Evolutionary conservation across 1,140 invertebrate genomes (phyloP).

Genomic region (Rhynchophorus ferrugineus): DNA sequence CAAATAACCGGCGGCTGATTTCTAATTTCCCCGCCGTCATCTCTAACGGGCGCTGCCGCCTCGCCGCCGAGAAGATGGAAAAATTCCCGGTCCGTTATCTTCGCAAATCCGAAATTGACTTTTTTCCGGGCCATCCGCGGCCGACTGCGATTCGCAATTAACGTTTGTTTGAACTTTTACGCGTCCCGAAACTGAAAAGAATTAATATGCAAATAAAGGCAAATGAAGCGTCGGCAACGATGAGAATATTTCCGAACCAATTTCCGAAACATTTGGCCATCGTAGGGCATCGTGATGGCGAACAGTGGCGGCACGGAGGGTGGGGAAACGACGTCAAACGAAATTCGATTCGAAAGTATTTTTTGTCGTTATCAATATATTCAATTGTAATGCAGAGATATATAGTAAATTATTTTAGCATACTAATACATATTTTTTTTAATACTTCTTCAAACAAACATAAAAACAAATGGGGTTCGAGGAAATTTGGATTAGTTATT

Average conservation of each 20-base stretch:
- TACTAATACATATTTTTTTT: too few relatives aligned
- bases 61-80: neutral
- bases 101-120: constrained; percentile 17
- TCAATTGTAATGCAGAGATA: too few relatives aligned
- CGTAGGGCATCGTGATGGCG: constrained; percentile 13
- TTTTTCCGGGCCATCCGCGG: constrained; percentile 7
- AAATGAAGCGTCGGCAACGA: constrained; percentile 29
- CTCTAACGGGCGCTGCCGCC: too few relatives aligned
- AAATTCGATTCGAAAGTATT: too few relatives aligned
- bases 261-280: constrained; percentile 33
- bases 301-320: constrained; percentile 5
- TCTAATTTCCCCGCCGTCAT: neutral
- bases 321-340: too few relatives aligned
- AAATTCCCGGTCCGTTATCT: constrained; percentile 5
- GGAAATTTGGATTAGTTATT: too few relatives aligned
- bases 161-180: constrained; percentile 19
- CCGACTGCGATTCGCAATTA: constrained; percentile 17
- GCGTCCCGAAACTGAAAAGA: constrained; percentile 14
- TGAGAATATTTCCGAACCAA: constrained; percentile 32
- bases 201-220: constrained; percentile 33
- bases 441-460: too few relatives aligned
- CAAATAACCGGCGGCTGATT: neutral
- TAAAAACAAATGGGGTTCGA: too few relatives aligned
- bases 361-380: too few relatives aligned
- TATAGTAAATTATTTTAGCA: too few relatives aligned